These are phyloP conservation scores for Spisula subtruncata DNA, from an alignment of 2,888 invertebrate genomes.

Conservation along the genomic window DNA sequence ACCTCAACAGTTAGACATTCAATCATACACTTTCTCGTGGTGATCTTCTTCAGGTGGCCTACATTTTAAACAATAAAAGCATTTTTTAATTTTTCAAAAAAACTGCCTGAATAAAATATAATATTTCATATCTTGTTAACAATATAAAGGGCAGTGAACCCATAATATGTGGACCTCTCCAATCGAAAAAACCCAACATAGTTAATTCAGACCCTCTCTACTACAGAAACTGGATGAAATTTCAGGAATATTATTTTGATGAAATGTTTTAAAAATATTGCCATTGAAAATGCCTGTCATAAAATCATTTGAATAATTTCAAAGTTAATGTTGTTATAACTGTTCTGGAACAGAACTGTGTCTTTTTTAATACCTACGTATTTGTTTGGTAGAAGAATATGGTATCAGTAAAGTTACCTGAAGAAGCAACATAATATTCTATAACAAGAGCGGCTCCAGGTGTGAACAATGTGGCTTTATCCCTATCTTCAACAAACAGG, in stretches of 20 bases:
- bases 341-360: neutral
- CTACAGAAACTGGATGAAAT: no score
- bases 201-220: no score
- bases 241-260: no score
- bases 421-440: slow-evolving; percentile 84
- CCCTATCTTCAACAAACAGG: slow-evolving; percentile 83
- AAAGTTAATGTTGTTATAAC: neutral
- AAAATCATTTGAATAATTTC: neutral
- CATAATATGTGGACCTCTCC: no score
- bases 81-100: no score
- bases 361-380: no score
- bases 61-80: neutral
- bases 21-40: neutral
- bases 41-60: neutral
- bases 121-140: no score
- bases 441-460: slow-evolving; percentile 85
- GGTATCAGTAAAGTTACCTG: slow-evolving; percentile 26
- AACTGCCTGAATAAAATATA: no score
- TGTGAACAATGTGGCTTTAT: slow-evolving; percentile 86
- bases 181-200: no score
- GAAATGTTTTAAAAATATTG: no score
- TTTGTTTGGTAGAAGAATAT: no score
- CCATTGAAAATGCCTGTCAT: neutral
- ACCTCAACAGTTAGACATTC: slow-evolving; percentile 19
- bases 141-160: no score